Evolutionary conservation across 2,113 vertebrate genomes (phyloP).

Genomic region (Alethe castanea): DNA sequence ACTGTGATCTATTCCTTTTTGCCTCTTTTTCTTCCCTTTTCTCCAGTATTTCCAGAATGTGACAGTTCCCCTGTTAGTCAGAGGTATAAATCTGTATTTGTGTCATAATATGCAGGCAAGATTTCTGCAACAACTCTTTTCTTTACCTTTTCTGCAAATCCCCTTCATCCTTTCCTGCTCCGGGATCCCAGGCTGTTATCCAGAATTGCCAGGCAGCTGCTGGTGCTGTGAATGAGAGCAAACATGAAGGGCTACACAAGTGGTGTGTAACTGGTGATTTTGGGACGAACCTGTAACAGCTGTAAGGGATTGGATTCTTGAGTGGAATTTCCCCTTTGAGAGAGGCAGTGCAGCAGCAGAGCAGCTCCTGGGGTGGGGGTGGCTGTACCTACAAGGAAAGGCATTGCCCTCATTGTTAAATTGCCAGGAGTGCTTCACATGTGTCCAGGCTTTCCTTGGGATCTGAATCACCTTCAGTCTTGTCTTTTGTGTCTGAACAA

Average conservation of each 20-base stretch:
- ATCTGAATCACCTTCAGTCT: background rate
- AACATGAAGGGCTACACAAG: too few species aligned
- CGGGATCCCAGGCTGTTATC: background rate
- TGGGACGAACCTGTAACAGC: background rate
- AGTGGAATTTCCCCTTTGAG: background rate
- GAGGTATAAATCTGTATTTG: background rate
- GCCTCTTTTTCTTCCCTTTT: too few species aligned
- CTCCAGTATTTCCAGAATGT: background rate
- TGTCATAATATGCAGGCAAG: background rate
- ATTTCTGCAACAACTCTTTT: background rate
- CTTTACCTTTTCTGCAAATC: background rate
- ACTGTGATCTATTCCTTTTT: background rate
- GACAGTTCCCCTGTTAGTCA: background rate
- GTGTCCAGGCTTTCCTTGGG: background rate
- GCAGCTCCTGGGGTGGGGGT: background rate
- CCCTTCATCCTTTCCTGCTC: background rate
- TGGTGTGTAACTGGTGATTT: too few species aligned
- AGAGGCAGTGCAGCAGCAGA: background rate
- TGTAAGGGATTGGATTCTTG: rapidly evolving
- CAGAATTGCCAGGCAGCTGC: background rate
- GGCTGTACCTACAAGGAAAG: background rate
- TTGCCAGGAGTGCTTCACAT: background rate
- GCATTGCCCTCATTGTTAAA: background rate
- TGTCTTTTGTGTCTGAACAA: background rate
- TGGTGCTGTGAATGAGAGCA: background rate